phyloP scores from a whole-genome alignment of 2,797 vertebrate genomes.

The Anguilla anguilla region DNA sequence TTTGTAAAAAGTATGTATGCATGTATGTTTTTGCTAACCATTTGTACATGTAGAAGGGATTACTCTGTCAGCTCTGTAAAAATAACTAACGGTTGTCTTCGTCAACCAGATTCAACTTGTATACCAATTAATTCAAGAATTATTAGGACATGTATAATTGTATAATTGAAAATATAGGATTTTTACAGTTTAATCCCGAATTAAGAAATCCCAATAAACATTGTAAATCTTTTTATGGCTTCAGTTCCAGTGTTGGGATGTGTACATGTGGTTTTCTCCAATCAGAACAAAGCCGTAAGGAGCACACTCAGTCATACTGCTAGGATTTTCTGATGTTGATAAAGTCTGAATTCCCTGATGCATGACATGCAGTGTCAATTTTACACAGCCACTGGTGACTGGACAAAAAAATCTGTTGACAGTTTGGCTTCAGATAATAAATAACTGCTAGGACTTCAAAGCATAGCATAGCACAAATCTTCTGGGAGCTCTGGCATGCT shows the following conservation, averaged over 20 bases:
- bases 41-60: too few species aligned
- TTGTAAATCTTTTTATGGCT: neutral
- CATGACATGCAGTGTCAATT: neutral
- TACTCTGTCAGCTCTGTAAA: too few species aligned
- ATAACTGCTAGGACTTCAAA: too few species aligned
- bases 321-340: neutral
- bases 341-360: neutral
- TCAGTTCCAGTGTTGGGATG: neutral
- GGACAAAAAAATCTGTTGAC: neutral
- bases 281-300: neutral
- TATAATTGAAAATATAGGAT: too few species aligned
- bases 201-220: neutral
- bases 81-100: too few species aligned
- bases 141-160: too few species aligned
- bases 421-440: neutral
- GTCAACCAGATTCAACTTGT: too few species aligned
- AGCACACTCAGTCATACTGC: neutral
- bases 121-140: too few species aligned
- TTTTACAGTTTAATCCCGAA: neutral
- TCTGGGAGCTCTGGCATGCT: neutral
- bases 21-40: too few species aligned
- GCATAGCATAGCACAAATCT: neutral
- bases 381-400: neutral
- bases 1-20: too few species aligned
- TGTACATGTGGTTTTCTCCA: neutral